These are phyloP conservation scores for Heliothis peltigera DNA, from an alignment of 2,888 invertebrate genomes.

Conservation along the genomic window DNA sequence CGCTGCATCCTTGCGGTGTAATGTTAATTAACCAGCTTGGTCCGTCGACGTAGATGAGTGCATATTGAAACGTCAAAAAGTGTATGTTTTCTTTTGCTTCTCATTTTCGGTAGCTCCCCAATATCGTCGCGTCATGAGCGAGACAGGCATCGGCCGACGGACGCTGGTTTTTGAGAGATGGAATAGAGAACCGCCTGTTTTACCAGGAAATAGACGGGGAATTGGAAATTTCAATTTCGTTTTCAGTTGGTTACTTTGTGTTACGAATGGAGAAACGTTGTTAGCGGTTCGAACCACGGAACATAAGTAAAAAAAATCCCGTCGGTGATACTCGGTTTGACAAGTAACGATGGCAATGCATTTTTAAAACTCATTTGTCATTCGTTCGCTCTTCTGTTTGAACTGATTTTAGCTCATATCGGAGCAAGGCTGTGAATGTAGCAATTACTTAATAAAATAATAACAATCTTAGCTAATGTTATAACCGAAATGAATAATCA, in stretches of 20 bases:
- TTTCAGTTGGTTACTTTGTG: slow-evolving; percentile 77
- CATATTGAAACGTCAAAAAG: slow-evolving; percentile 88
- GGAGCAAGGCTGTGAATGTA: neutral
- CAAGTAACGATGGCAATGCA: slow-evolving; percentile 46
- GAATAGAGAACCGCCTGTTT: slow-evolving; percentile 85
- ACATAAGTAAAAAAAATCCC: slow-evolving; percentile 44
- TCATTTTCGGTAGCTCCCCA: slow-evolving; percentile 86
- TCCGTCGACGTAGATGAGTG: slow-evolving; percentile 79
- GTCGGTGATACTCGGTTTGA: slow-evolving; percentile 23
- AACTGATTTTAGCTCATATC: slow-evolving; percentile 6
- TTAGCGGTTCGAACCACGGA: slow-evolving; percentile 54
- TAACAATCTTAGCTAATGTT: slow-evolving; percentile 17
- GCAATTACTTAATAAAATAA: slow-evolving; percentile 15
- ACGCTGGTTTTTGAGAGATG: slow-evolving; percentile 78
- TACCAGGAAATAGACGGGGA: slow-evolving; percentile 85
- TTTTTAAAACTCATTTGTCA: slow-evolving; percentile 32
- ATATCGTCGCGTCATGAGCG: slow-evolving; percentile 83
- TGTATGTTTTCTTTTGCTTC: slow-evolving; percentile 86
- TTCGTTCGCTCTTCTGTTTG: slow-evolving; percentile 16
- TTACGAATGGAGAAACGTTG: slow-evolving; percentile 69
- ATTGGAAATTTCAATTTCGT: slow-evolving; percentile 85
- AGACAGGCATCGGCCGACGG: slow-evolving; percentile 77
- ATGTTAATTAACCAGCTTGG: slow-evolving; percentile 78
- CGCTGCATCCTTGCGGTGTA: slow-evolving; percentile 42
- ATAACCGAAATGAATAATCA: slow-evolving; percentile 55